Base-by-base conservation (phyloP, 2,888 invertebrate species). In the Eupithecia tripunctaria region DNA sequence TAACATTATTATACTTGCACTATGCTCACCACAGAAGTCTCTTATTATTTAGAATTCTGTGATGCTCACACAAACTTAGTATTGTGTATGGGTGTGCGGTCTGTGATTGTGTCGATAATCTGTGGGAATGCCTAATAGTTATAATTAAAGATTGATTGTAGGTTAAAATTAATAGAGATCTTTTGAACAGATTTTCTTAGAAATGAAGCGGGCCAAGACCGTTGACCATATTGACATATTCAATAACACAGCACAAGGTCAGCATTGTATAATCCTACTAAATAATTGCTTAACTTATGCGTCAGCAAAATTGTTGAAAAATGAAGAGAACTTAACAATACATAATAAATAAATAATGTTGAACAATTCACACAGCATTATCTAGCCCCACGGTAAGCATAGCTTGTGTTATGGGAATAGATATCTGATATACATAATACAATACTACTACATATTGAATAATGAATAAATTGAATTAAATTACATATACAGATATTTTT, bases 171-270 rank as follows among this genome's bases (percentile, higher is more conserved):
- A 41, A 5, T 47, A n/a, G 47, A n/a, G 47, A 25, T 25, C 12
- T 14, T 56, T 56, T 12, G 56, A 25, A 56, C 21, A 56, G 25
- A 25, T 56, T 56, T 56, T 56, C 56, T 56, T 25, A 56, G 56
- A 56, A 56, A 56, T 25, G 12, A 56, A 25, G 3, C 56, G 10
- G 56, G 25, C 14, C 56, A 56, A 56, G 56, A 56, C 1, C 51
- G 7, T 51, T 51, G 51, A 51, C 51, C 21, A 51, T 10, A 51
- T 51, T 51, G 51, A 51, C 51, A 51, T 51, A 51, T 51, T 51
- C 15, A 51, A 51, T 51, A 51, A n/a, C 47, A 51, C 21, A 51
- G 51, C 51, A 56, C 56, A 56, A 56, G 56, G 56, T 56, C 25
- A 56, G 56, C 56, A 56, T 25, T 56, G 10, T 14, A 56, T 25